Percentiles rank a stretch among this genome's conserved stretches.
Evolutionary conservation across 2,888 invertebrate species (phyloP).

Genomic region (Bibio marci): DNA sequence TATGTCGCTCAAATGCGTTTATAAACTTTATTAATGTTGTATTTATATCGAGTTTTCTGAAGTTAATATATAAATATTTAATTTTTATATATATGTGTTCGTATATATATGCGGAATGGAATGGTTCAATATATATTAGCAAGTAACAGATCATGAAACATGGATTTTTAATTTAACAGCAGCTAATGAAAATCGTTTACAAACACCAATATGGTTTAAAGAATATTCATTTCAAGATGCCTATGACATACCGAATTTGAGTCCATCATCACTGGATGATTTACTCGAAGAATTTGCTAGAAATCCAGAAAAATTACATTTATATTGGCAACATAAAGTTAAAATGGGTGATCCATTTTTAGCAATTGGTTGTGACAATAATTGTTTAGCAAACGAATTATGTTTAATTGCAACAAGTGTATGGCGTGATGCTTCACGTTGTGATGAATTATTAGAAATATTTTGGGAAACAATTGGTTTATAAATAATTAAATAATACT

Average conservation of each 20-base stretch:
- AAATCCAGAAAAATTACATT: slow-evolving; percentile 15
- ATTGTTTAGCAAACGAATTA: slow-evolving; percentile 17
- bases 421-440: slow-evolving; percentile 15
- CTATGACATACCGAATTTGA: slow-evolving; percentile 41
- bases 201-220: slow-evolving; percentile 50
- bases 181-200: slow-evolving; percentile 42
- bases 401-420: slow-evolving; percentile 19
- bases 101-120: no score
- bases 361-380: slow-evolving; percentile 17
- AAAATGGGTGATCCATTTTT: slow-evolving; percentile 19
- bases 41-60: no score
- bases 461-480: slow-evolving; percentile 19
- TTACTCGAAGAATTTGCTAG: slow-evolving; percentile 40
- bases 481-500: no score
- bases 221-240: slow-evolving; percentile 57
- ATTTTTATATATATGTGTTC: no score
- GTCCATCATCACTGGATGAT: slow-evolving; percentile 40
- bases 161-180: slow-evolving; percentile 59
- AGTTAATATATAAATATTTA: no score
- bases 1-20: no score
- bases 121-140: slow-evolving; percentile 37
- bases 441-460: slow-evolving; percentile 15
- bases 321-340: slow-evolving; percentile 18
- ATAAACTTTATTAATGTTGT: no score
- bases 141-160: slow-evolving; percentile 46